phyloP scores from a whole-genome alignment of 2,797 vertebrate genomes.

The Apogon hyalosoma region DNA sequence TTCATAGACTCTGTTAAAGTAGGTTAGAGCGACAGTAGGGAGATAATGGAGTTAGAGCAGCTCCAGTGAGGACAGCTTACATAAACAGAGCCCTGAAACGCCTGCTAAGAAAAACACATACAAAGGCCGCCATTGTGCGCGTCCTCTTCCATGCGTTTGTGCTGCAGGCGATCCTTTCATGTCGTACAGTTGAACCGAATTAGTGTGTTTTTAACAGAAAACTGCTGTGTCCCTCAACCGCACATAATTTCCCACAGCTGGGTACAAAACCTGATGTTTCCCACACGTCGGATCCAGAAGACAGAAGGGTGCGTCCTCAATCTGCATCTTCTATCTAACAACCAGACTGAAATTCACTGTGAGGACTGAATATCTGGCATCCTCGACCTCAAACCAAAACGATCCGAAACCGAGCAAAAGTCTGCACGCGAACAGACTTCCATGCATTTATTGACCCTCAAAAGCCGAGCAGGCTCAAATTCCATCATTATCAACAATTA shows the following conservation, averaged over 20 bases:
- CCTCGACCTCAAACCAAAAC: constrained; percentile 3
- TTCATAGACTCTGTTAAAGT: not conserved
- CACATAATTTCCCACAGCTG: constrained; percentile 30
- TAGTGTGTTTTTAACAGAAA: constrained; percentile 20
- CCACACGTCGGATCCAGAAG: constrained; percentile 1
- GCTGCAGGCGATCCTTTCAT: constrained; percentile 25
- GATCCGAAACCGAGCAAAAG: not conserved
- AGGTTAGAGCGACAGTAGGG: constrained; percentile 15
- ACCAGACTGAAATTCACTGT: not conserved
- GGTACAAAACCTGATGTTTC: constrained; percentile 22
- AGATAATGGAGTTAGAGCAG: constrained; percentile 4
- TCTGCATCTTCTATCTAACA: not conserved
- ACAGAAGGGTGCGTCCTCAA: not conserved
- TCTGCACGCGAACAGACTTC: not conserved
- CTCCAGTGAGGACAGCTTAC: constrained; percentile 15
- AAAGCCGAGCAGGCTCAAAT: constrained; percentile 15
- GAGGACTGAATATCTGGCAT: not conserved
- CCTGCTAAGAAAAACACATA: constrained; percentile 2
- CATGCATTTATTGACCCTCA: not conserved
- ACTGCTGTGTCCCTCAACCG: not conserved
- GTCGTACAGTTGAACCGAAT: constrained; percentile 3
- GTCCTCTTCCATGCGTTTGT: not conserved
- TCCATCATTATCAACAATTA: constrained; percentile 16
- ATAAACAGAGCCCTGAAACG: constrained; percentile 14
- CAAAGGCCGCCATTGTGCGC: constrained; percentile 27